Base-by-base conservation (phyloP, 2,797 vertebrate genomes). In the Florisuga fusca region DNA sequence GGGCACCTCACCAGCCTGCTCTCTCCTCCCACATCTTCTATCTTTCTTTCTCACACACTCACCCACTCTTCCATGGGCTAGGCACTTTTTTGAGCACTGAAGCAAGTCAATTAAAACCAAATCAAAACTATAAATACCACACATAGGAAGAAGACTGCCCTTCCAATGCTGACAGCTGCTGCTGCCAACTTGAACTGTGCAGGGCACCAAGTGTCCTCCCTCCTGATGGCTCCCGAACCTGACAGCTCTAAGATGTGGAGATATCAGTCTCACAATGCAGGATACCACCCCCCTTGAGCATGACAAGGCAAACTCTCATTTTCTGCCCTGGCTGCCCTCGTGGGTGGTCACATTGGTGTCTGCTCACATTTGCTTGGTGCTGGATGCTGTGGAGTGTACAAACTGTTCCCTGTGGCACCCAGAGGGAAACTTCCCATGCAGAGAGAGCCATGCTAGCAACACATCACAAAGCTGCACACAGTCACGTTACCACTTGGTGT, bases 181-280 rank as follows among this genome's bases (percentile, higher is more conserved):
- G 12, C 29, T 17, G 34, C 66, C 46, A 89, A 45, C 38, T 15
- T 2, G 22, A 89, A 38, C 26, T 11, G 29, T 0, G 0, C n/a
- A 38, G 22, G 45, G 31, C 57, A 82, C 33, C 0, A 1, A 33
- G 13, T 4, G 23, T 17, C 12, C n/a, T 75, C n/a, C 26, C n/a
- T 90, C 50, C 31, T 0, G 0, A 51, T 0, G 0, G 31, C 36
- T 80, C 12, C 62, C 4, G 7, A 25, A 36, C 21, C 11, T 3
- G 0, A 11, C 69, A 12, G 67, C 43, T 48, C 53, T 55, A 26
- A 3, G 4, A 55, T 2, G 12, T 4, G 51, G 38, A 18, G 26
- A 15, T 54, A 29, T 43, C 33, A 59, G 69, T 18, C 31, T 76
- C 57, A 23, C 68, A 61, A 23, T 6, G 3, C 59, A 64, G 75